Conservation (phyloP, 2,888 invertebrate genomes). For the Dinocampus coccinellae region DNA sequence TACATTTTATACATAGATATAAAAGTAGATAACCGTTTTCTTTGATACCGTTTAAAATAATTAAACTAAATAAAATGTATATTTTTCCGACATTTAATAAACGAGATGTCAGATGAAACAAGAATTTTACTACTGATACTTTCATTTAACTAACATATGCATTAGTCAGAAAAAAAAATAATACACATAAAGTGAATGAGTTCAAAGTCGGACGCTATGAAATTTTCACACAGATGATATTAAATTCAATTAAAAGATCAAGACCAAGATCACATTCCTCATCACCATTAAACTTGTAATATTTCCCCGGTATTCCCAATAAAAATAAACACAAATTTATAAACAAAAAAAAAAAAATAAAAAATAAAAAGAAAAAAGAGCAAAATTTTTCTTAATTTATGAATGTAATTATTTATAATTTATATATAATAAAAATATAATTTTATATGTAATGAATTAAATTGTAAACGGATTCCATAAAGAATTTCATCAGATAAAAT, state of each 20-base stretch:
- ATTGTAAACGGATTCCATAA: neutral
- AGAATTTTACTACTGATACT: no score
- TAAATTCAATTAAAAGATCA: slow-evolving; percentile 1
- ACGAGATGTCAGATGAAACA: no score
- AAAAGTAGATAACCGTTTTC: no score
- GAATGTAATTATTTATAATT: neutral
- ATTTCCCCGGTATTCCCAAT: no score
- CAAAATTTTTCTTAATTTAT: neutral
- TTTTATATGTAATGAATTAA: neutral
- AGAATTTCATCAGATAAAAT: neutral
- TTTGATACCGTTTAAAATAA: no score
- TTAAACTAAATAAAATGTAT: no score
- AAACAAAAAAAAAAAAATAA: neutral
- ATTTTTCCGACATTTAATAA: no score
- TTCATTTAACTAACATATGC: no score
- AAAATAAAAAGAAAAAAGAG: no score
- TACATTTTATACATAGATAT: no score
- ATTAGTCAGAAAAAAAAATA: no score
- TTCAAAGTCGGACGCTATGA: slow-evolving; percentile 1
- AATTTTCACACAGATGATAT: neutral
- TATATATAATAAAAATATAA: neutral
- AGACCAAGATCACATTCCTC: neutral
- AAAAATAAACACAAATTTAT: neutral
- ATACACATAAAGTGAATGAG: neutral
- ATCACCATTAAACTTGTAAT: neutral